Evolutionary conservation across 2,797 vertebrate genomes (phyloP), one percentile per base, ranked within the genome.

Genomic region (Sebastes nivosus): DNA sequence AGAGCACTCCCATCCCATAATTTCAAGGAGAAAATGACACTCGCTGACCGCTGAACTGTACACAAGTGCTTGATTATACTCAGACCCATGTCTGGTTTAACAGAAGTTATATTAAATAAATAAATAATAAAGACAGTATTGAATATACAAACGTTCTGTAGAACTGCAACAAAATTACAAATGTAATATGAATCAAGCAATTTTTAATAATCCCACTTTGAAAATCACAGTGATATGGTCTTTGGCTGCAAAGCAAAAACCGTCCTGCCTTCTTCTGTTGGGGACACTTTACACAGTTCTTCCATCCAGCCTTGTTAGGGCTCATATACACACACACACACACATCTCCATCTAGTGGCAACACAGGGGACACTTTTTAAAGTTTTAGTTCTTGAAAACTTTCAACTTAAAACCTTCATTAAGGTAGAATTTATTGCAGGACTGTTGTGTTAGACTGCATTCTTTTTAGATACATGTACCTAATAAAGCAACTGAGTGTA

Each of bases 281-380:
- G 20, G 2, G 13, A 58, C 29, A 12, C 10, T 10, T 36, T 36
- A 63, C 24, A 42, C 0, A 22, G 34, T 11, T 36, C n/a, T 24
- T 55, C 20, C 6, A 24, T 25, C 10, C 1, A 30, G 2, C 6
- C 5, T 36, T 38, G 2, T 29, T 22, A 4, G 20, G 2, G 73
- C 24, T n/a, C 34, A 52, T 1, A 50, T 8, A 27, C 27, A 71
- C 3, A 55, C 24, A 38, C 27, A 72, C 3, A 58, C 29, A 7
- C 27, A 5, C 27, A 38, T 38, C 80, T 59, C 85, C 91, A 78
- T 84, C 90, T 91, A 85, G 84, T 86, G 91, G 87, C n/a, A 22
- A 69, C 2, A 11, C 18, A 46, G 4, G 57, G n/a, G 4, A 80
- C 6, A 34, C 6, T 3, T 75, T 59, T 25, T n/a, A 2, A 38